phyloP scores from a whole-genome alignment of 2,797 vertebrate species.

The Melanotaenia nigrans region DNA sequence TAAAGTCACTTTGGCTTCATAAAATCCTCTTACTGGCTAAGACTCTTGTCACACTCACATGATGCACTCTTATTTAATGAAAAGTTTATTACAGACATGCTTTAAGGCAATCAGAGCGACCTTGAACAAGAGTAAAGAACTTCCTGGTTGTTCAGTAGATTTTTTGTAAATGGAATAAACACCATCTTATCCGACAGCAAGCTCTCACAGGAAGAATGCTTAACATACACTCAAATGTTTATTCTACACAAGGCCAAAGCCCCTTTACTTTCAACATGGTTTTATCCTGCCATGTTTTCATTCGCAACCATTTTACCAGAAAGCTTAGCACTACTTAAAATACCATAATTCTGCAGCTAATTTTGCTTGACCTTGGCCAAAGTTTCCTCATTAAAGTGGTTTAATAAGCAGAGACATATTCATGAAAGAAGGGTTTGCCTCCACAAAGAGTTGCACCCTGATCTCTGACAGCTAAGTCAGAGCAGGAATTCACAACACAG shows the following conservation, averaged over 20 bases:
- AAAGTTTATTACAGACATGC: slow-evolving; percentile 57
- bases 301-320: slow-evolving; percentile 66
- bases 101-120: slow-evolving; percentile 65
- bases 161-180: slow-evolving; percentile 78
- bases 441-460: slow-evolving; percentile 82
- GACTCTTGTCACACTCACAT: slow-evolving; percentile 53
- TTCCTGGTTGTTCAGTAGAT: slow-evolving; percentile 48
- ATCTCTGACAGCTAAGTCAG: slow-evolving; percentile 83
- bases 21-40: slow-evolving; percentile 67
- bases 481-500: slow-evolving; percentile 81
- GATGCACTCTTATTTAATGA: slow-evolving; percentile 49
- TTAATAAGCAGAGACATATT: slow-evolving; percentile 83
- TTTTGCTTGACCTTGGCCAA: slow-evolving; percentile 84
- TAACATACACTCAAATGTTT: slow-evolving; percentile 64
- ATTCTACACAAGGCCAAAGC: slow-evolving; percentile 72
- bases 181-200: slow-evolving; percentile 70
- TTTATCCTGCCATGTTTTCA: slow-evolving; percentile 66
- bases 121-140: slow-evolving; percentile 65
- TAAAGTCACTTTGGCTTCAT: slow-evolving; percentile 46
- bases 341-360: slow-evolving; percentile 79
- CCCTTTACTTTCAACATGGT: slow-evolving; percentile 61
- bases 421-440: slow-evolving; percentile 81
- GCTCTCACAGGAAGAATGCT: slow-evolving; percentile 63
- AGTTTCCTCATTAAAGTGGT: slow-evolving; percentile 84
- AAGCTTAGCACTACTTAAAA: slow-evolving; percentile 81